Evolutionary conservation across 2,113 vertebrate species (phyloP).

Genomic region (Hemibagrus wyckioides): DNA sequence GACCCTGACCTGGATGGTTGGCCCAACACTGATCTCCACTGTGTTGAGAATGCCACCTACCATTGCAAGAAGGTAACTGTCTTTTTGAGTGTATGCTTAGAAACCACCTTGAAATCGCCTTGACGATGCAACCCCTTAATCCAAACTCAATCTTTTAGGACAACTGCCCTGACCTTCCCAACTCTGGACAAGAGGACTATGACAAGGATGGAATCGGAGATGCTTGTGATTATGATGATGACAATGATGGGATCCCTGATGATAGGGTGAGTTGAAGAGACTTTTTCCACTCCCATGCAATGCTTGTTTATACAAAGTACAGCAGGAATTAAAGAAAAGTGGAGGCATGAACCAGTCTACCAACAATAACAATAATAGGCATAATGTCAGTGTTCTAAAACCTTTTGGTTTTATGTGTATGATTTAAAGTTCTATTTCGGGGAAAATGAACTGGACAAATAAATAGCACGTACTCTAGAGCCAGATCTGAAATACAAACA

Average conservation of each 20-base stretch:
- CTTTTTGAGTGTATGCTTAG: conserved; percentile 23
- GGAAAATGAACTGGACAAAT: conserved; percentile 57
- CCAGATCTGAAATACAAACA: conserved; percentile 60
- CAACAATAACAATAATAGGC: conserved; percentile 37
- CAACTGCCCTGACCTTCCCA: conserved; percentile 94
- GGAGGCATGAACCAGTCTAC: background rate
- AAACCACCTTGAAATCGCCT: background rate
- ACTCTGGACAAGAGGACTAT: conserved; percentile 98
- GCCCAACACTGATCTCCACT: conserved; percentile 88
- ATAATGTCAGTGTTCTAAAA: conserved; percentile 53
- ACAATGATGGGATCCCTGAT: conserved; percentile 93
- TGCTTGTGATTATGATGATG: conserved; percentile 93
- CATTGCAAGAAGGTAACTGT: conserved; percentile 93
- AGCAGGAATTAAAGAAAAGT: background rate
- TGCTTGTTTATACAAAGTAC: conserved; percentile 2
- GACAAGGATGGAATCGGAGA: conserved; percentile 96
- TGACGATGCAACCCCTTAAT: conserved; percentile 29
- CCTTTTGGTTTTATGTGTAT: conserved; percentile 54
- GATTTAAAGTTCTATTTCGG: conserved; percentile 64
- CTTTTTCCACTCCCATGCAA: conserved; percentile 52
- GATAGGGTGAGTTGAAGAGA: conserved; percentile 81
- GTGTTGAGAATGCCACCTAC: conserved; percentile 95
- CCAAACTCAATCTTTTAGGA: conserved; percentile 75
- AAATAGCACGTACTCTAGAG: conserved; percentile 56
- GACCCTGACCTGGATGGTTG: conserved; percentile 95